A percentile compares a stretch with the other conserved stretches of the same genome.
These are phyloP conservation scores for Ommatoiulus sabulosus DNA, from an alignment of 2,888 invertebrate species.

Conservation along the genomic window DNA sequence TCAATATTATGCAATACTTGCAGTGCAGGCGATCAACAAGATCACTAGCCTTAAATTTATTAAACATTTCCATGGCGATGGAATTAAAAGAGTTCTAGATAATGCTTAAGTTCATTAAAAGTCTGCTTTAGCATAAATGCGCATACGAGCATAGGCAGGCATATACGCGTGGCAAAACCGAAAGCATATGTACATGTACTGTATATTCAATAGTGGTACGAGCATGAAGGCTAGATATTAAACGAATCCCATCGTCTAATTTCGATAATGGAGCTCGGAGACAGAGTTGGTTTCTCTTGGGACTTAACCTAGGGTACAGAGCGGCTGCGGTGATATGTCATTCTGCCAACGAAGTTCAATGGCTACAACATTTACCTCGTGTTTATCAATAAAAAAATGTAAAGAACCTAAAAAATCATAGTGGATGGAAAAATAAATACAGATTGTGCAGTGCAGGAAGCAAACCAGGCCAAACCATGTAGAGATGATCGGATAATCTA, in stretches of 20 bases:
- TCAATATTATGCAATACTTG: neutral
- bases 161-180: neutral
- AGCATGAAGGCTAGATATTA: conserved; percentile 25
- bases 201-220: neutral
- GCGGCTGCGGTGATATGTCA: conserved; percentile 48
- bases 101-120: conserved; percentile 32
- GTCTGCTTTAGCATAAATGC: neutral
- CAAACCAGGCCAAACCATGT: neutral
- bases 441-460: neutral
- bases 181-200: neutral
- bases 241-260: conserved; percentile 47
- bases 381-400: conserved; percentile 21
- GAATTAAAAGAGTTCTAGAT: conserved; percentile 13
- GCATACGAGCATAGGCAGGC: neutral
- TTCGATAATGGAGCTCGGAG: conserved; percentile 48
- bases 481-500: neutral
- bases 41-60: neutral
- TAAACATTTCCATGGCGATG: conserved; percentile 29
- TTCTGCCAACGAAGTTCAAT: conserved; percentile 37
- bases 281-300: conserved; percentile 9
- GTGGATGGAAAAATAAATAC: neutral
- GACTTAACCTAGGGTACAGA: conserved; percentile 16
- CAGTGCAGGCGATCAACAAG: neutral
- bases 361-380: conserved; percentile 25
- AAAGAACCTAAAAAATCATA: neutral